phyloP scores from a whole-genome alignment of 2,113 vertebrate species.

The Neogale vison region DNA sequence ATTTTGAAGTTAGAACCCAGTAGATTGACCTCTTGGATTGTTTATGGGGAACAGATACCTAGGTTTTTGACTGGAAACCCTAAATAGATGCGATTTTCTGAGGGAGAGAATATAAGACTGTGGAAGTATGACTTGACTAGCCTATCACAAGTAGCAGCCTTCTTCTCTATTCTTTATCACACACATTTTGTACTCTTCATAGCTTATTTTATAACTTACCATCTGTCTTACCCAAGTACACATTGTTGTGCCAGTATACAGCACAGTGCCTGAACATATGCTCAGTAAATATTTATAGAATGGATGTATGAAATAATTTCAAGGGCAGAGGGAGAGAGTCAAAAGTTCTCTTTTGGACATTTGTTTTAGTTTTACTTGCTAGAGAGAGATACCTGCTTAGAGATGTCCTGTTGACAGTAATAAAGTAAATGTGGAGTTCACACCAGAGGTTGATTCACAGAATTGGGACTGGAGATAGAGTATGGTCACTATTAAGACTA shows the following conservation, averaged over 20 bases:
- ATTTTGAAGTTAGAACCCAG: background rate
- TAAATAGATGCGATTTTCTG: background rate
- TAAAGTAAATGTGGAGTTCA: slow-evolving; percentile 10
- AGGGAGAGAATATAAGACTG: background rate
- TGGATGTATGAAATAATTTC: slow-evolving; percentile 35
- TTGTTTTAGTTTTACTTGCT: slow-evolving; percentile 25
- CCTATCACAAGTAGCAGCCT: background rate
- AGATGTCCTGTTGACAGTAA: background rate
- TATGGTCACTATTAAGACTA: background rate
- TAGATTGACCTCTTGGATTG: background rate
- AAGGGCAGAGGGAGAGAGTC: background rate
- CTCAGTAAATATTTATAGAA: slow-evolving; percentile 13
- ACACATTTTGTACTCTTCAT: background rate
- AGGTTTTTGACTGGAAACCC: background rate
- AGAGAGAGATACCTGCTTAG: background rate
- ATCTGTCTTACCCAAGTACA: background rate
- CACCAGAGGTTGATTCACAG: background rate
- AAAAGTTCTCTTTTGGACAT: slow-evolving; percentile 24
- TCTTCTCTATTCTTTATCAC: background rate
- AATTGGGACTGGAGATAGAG: background rate
- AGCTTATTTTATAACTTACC: background rate
- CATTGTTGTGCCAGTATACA: background rate
- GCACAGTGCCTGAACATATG: background rate
- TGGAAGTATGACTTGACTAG: background rate
- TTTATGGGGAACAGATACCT: background rate